Conservation (phyloP, 2,113 vertebrate species). For the Dolichallabes microphthalmus region DNA sequence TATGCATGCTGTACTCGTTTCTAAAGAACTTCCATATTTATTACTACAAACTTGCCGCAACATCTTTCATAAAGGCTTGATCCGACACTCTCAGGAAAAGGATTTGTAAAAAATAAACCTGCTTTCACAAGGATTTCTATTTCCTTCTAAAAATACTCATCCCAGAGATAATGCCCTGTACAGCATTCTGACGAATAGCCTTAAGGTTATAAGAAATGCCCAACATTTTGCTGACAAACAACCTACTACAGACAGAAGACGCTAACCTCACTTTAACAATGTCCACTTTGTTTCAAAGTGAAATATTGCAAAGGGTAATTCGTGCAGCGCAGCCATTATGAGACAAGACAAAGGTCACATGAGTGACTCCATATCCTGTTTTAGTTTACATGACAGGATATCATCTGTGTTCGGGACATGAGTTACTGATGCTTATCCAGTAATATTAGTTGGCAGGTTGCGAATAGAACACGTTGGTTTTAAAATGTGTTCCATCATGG, state of each 20-base stretch:
- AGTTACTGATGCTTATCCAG: neutral
- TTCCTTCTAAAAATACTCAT: neutral
- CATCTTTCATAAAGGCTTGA: neutral
- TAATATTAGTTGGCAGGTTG: neutral
- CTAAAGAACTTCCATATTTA: neutral
- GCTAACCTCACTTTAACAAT: neutral
- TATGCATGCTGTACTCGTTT: neutral
- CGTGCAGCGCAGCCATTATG: neutral
- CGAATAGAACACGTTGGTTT: neutral
- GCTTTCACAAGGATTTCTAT: slow-evolving; percentile 15
- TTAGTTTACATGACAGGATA: neutral
- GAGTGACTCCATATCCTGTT: neutral
- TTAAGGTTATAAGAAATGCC: slow-evolving; percentile 11
- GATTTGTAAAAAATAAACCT: slow-evolving; percentile 2
- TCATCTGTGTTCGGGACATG: neutral
- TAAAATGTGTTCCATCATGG: neutral
- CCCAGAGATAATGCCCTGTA: neutral
- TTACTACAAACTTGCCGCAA: neutral
- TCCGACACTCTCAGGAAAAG: neutral
- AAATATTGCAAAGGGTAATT: neutral
- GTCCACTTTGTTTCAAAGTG: neutral
- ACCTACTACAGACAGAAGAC: neutral
- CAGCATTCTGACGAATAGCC: neutral
- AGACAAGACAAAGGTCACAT: neutral
- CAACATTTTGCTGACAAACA: slow-evolving; percentile 15